These are phyloP conservation scores for Ursus arctos DNA, from an alignment of 2,113 vertebrate species.

Conservation along the genomic window DNA sequence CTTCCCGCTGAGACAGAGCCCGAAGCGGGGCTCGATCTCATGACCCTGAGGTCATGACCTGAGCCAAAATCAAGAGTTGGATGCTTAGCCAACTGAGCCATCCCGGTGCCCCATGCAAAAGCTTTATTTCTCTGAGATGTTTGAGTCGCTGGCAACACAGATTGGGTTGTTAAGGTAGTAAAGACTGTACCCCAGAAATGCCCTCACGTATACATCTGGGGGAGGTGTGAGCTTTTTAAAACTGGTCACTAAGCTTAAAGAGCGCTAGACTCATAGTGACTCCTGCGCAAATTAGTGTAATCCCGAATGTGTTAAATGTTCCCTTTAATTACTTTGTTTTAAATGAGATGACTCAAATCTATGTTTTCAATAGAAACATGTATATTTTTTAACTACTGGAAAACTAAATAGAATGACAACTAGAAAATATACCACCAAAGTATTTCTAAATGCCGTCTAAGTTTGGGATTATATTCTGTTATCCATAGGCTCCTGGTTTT, in stretches of 20 bases:
- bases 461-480: conserved; percentile 19
- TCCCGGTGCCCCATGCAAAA: not conserved
- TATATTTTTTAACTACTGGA: conserved; percentile 34
- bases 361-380: not conserved
- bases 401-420: not conserved
- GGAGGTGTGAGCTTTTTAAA: not conserved
- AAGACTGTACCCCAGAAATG: not conserved
- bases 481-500: not conserved
- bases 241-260: not conserved
- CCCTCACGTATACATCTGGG: not conserved
- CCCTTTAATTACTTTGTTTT: not conserved
- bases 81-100: not conserved
- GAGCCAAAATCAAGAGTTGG: not conserved
- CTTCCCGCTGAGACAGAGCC: not conserved
- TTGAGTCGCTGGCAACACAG: not conserved
- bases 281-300: not conserved
- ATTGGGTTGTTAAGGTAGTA: not conserved
- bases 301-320: not conserved
- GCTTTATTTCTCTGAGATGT: conserved; percentile 16
- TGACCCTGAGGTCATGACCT: not conserved
- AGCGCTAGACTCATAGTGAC: not conserved
- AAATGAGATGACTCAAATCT: conserved; percentile 6
- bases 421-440: not conserved
- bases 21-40: not conserved
- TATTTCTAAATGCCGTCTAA: conserved; percentile 3